These are phyloP conservation scores for Campoletis raptor DNA, from an alignment of 2,888 invertebrate genomes.

Conservation along the genomic window DNA sequence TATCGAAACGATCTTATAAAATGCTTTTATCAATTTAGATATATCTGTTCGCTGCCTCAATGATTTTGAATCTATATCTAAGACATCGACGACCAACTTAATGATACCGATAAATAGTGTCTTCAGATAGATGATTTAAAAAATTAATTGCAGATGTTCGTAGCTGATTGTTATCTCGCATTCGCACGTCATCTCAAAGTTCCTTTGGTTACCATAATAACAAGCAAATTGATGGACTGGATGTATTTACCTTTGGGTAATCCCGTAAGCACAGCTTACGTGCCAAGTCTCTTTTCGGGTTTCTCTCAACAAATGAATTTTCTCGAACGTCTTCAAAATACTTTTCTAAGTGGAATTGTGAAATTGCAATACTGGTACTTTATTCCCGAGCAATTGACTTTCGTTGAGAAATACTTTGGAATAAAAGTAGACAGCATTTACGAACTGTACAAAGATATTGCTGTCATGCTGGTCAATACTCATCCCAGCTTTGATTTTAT, in stretches of 20 bases:
- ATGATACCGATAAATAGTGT: background rate
- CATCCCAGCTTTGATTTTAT: constrained; percentile 86
- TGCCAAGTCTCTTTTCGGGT: constrained; percentile 71
- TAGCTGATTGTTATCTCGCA: constrained; percentile 76
- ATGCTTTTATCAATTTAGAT: background rate
- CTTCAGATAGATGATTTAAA: background rate
- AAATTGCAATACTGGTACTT: constrained; percentile 67
- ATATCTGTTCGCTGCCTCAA: background rate
- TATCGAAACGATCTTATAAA: background rate
- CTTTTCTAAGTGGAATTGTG: constrained; percentile 36
- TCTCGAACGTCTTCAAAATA: constrained; percentile 76
- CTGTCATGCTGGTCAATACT: constrained; percentile 85
- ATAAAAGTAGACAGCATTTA: constrained; percentile 67
- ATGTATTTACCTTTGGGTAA: constrained; percentile 75
- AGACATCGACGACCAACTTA: background rate
- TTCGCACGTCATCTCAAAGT: constrained; percentile 77
- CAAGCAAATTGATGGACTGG: constrained; percentile 77
- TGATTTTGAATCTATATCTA: background rate
- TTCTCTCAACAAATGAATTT: constrained; percentile 74
- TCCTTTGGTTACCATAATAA: constrained; percentile 74
- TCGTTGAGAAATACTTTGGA: constrained; percentile 75
- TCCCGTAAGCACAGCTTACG: constrained; percentile 73
- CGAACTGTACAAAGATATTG: constrained; percentile 77
- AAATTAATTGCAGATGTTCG: constrained; percentile 73
- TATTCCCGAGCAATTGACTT: constrained; percentile 61